Percentiles rank a stretch among this genome's conserved stretches.
Evolutionary conservation across 2,797 vertebrate species (phyloP).

Genomic region (Halcyon chelicuti): DNA sequence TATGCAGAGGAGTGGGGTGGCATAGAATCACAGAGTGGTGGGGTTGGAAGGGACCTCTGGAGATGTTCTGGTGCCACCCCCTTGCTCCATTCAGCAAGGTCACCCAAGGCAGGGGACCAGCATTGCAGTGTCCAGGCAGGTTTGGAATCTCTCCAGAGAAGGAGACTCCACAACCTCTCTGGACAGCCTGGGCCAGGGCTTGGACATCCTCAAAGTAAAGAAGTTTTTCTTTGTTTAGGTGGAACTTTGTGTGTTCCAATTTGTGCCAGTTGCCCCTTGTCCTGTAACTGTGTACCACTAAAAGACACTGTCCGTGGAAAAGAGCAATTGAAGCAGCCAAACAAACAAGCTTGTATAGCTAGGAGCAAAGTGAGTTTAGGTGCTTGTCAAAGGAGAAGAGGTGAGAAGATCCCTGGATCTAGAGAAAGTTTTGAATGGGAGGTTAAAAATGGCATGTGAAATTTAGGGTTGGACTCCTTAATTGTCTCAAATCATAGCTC

Average conservation of each 20-base stretch:
- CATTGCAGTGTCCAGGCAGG: neutral
- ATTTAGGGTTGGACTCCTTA: neutral
- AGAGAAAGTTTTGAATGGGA: neutral
- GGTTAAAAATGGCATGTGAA: neutral
- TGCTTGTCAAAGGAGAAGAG: neutral
- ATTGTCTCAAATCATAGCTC: neutral
- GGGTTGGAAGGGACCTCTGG: neutral
- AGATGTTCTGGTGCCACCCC: neutral
- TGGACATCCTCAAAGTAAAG: neutral
- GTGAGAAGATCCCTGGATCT: neutral
- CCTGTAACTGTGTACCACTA: neutral
- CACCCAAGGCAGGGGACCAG: neutral
- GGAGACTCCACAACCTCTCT: neutral
- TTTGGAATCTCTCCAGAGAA: neutral
- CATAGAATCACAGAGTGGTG: neutral
- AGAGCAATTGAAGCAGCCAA: neutral
- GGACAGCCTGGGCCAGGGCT: neutral
- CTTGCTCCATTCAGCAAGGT: neutral
- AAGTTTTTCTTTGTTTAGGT: neutral
- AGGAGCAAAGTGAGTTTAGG: neutral
- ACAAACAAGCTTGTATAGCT: neutral
- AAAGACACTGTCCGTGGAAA: neutral
- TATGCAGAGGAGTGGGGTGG: fast-evolving
- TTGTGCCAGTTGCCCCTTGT: neutral
- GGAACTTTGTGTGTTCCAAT: neutral